phyloP scores from a whole-genome alignment of 2,888 invertebrate genomes.

The Terebella lapidaria region DNA sequence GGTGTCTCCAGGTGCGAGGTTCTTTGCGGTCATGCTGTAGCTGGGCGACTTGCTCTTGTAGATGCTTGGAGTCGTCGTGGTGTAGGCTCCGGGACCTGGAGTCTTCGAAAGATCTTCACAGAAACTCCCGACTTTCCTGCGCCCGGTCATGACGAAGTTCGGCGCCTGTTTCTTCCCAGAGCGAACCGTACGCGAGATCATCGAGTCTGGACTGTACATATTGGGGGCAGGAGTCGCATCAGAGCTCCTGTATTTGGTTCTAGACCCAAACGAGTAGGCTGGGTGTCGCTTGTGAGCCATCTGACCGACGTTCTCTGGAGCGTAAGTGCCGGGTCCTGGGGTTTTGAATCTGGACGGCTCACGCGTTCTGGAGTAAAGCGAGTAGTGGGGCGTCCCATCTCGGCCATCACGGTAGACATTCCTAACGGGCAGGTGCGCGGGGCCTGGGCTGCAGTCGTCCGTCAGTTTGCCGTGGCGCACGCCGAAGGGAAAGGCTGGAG shows the following conservation, averaged over 20 bases:
- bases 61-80: constrained; percentile 17
- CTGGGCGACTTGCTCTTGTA: constrained; percentile 59
- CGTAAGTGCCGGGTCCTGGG: constrained; percentile 48
- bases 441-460: constrained; percentile 18
- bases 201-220: background rate
- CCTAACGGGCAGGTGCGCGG: constrained; percentile 11
- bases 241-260: background rate
- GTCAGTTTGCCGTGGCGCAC: too few species aligned
- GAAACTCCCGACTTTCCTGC: constrained; percentile 5
- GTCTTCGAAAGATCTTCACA: too few species aligned
- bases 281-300: constrained; percentile 17
- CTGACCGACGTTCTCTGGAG: constrained; percentile 37
- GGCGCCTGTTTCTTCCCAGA: background rate
- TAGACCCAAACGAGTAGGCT: background rate
- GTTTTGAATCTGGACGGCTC: constrained; percentile 27
- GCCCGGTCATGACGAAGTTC: background rate
- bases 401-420: constrained; percentile 27
- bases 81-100: constrained; percentile 56
- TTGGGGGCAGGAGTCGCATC: constrained; percentile 1
- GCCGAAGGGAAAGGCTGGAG: too few species aligned
- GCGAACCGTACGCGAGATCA: background rate
- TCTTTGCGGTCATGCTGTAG: constrained; percentile 77
- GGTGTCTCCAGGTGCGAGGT: constrained; percentile 69
- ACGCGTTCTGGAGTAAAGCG: constrained; percentile 21
- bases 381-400: constrained; percentile 31